Conservation (phyloP, 1,140 invertebrate genomes). For the Aphelinus certus region DNA sequence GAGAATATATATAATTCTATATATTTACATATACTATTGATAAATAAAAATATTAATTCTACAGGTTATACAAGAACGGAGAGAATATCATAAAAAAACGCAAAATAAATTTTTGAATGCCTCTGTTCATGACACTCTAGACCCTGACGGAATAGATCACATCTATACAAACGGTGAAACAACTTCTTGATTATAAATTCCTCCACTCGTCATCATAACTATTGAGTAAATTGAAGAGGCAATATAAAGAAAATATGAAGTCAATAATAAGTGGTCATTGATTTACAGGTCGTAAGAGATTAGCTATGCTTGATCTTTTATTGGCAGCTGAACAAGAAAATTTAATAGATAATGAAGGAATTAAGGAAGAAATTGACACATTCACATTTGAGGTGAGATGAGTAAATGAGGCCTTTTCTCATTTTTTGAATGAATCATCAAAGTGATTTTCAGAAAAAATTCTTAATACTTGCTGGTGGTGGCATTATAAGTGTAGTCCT, state of each 20-base stretch:
- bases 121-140: neutral
- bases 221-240: too few species aligned
- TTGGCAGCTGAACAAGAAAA: constrained; percentile 69
- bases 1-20: neutral
- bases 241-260: too few species aligned
- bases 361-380: constrained; percentile 84
- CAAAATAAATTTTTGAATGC: constrained; percentile 32
- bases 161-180: too few species aligned
- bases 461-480: too few species aligned
- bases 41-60: constrained; percentile 15
- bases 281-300: constrained; percentile 52
- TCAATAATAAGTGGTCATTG: too few species aligned
- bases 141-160: too few species aligned
- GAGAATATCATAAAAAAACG: constrained; percentile 48
- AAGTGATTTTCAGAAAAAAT: too few species aligned
- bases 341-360: constrained; percentile 70
- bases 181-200: too few species aligned
- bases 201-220: too few species aligned
- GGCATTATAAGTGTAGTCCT: too few species aligned
- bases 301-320: constrained; percentile 86
- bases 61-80: constrained; percentile 53
- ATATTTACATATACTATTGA: neutral
- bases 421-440: constrained; percentile 2
- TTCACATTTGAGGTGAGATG: constrained; percentile 79
- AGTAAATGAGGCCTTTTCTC: neutral